Evolutionary conservation across 2,888 invertebrate species (phyloP).

Genomic region (Phaedon cochleariae): DNA sequence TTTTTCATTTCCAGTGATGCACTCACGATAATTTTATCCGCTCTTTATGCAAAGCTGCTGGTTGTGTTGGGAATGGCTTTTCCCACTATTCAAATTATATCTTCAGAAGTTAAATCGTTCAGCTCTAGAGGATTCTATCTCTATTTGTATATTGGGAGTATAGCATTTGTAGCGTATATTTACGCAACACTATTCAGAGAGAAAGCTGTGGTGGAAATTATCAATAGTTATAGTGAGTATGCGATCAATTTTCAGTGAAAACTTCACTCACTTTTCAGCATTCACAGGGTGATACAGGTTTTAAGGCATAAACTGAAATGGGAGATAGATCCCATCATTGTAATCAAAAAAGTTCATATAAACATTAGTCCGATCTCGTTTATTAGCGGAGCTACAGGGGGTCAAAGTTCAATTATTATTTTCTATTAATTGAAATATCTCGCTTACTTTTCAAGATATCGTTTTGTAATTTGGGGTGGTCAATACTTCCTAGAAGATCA

Average conservation of each 20-base stretch:
- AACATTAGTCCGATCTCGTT: too few relatives aligned
- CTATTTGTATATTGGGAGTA: conserved; percentile 75
- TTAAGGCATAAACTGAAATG: too few relatives aligned
- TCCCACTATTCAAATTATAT: conserved; percentile 95
- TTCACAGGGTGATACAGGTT: too few relatives aligned
- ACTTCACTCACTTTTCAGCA: too few relatives aligned
- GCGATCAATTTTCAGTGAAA: neutral
- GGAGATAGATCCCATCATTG: too few relatives aligned
- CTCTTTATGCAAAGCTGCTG: conserved; percentile 90
- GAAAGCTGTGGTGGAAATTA: conserved; percentile 56
- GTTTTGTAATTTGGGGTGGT: too few relatives aligned
- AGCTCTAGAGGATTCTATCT: conserved; percentile 84
- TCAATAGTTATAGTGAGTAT: conserved; percentile 59
- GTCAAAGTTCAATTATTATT: too few relatives aligned
- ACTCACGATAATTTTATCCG: conserved; percentile 87
- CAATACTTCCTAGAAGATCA: too few relatives aligned
- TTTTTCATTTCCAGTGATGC: conserved; percentile 75
- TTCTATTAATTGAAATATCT: too few relatives aligned
- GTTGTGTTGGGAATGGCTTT: conserved; percentile 97
- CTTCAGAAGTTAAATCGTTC: conserved; percentile 90
- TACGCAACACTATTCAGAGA: conserved; percentile 73
- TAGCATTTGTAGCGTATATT: conserved; percentile 73
- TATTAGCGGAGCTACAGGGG: too few relatives aligned
- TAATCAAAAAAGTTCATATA: too few relatives aligned
- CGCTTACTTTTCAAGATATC: too few relatives aligned